These are phyloP conservation scores for Mimas tiliae DNA, from an alignment of 2,888 invertebrate genomes.

Conservation along the genomic window DNA sequence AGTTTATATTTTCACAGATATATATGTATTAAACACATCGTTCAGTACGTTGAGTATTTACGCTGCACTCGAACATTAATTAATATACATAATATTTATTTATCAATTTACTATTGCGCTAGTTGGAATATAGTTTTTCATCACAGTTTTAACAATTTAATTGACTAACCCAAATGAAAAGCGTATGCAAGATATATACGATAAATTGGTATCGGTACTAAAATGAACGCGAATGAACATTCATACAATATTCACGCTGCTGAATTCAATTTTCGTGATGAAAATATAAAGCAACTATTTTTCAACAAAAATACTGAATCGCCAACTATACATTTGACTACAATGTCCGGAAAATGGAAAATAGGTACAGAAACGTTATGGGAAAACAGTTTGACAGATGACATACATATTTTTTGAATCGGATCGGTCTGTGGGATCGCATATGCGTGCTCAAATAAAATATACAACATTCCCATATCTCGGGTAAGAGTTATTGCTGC, in stretches of 20 bases:
- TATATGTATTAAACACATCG: no score
- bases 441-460: slow-evolving; percentile 45
- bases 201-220: not conserved
- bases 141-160: no score
- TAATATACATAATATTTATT: no score
- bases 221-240: not conserved
- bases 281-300: not conserved
- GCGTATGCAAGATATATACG: no score
- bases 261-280: not conserved
- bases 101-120: no score
- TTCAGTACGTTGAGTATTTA: no score
- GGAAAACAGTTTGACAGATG: not conserved
- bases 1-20: no score
- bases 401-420: not conserved
- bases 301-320: not conserved
- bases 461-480: slow-evolving; percentile 46
- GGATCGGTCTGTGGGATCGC: not conserved
- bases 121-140: no score
- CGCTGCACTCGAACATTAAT: no score
- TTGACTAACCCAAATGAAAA: no score
- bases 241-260: slow-evolving; percentile 31
- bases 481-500: slow-evolving; percentile 45
- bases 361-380: no score
- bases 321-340: not conserved
- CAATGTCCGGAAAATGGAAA: not conserved